Conservation (phyloP, 2,797 vertebrate species). For the Todus mexicanus region DNA sequence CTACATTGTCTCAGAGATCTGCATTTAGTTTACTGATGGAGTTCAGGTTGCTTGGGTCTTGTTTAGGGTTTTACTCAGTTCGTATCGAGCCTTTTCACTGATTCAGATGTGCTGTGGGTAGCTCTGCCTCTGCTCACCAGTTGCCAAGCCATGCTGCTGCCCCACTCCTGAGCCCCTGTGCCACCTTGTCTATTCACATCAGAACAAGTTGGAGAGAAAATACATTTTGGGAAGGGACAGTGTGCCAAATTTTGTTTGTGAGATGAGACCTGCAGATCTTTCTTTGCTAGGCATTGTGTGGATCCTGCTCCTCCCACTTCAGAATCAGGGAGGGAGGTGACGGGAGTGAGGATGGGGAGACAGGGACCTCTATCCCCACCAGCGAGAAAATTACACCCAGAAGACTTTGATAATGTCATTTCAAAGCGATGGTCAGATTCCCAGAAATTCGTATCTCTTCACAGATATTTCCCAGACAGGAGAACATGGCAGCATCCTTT, state of each 20-base stretch:
- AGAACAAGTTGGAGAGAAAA: neutral
- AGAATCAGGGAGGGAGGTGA: neutral
- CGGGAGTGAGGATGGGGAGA: accelerated
- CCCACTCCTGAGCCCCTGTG: neutral
- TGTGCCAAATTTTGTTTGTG: neutral
- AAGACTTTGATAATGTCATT: neutral
- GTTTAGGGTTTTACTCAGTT: neutral
- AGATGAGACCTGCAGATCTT: neutral
- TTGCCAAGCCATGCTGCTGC: neutral
- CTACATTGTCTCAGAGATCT: neutral
- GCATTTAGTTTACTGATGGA: neutral
- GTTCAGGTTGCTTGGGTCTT: neutral
- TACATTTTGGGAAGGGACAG: neutral
- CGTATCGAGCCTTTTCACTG: neutral
- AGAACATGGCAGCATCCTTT: neutral
- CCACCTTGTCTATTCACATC: neutral
- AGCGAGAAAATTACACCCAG: neutral
- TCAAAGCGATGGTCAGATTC: neutral
- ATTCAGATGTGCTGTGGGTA: neutral
- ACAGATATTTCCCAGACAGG: neutral
- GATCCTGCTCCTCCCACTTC: neutral
- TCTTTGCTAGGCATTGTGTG: neutral
- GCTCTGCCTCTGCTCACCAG: neutral
- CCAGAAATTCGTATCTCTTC: neutral
- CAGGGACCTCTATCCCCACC: neutral